These are phyloP conservation scores for Erpornis zantholeuca DNA, from an alignment of 2,113 vertebrate species.

Conservation along the genomic window DNA sequence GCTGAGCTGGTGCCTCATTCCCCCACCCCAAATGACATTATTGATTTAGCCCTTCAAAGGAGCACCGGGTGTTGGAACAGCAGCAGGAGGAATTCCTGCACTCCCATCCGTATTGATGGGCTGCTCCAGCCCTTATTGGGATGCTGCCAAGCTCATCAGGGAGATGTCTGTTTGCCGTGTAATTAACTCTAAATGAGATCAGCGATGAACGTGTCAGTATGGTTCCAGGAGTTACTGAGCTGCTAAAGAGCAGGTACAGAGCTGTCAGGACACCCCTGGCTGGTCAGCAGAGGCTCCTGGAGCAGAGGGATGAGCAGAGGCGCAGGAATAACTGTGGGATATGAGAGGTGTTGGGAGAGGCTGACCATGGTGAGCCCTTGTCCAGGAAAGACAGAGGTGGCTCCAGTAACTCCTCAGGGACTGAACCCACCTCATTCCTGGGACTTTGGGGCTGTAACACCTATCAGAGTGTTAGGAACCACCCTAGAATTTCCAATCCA, in stretches of 20 bases:
- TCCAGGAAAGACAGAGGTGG: background rate
- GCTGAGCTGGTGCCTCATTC: background rate
- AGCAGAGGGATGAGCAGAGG: background rate
- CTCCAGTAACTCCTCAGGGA: background rate
- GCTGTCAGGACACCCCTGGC: background rate
- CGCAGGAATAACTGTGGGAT: background rate
- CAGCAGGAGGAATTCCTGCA: background rate
- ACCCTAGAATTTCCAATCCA: background rate
- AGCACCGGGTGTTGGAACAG: background rate
- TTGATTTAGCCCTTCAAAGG: background rate
- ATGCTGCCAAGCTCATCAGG: background rate
- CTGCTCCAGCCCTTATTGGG: background rate
- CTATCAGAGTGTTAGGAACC: background rate
- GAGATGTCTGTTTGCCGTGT: background rate
- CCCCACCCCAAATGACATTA: too few species aligned
- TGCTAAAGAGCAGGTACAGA: background rate
- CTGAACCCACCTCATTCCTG: too few species aligned
- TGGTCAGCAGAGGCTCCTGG: fast-evolving
- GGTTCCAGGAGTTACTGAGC: background rate
- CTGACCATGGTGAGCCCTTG: background rate
- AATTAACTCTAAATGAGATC: constrained; percentile 6
- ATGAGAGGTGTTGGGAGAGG: background rate
- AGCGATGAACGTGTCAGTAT: background rate
- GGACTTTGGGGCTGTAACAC: background rate
- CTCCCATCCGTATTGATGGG: background rate